phyloP scores from a whole-genome alignment of 2,797 vertebrate genomes.

The Enteromius radiatus region DNA sequence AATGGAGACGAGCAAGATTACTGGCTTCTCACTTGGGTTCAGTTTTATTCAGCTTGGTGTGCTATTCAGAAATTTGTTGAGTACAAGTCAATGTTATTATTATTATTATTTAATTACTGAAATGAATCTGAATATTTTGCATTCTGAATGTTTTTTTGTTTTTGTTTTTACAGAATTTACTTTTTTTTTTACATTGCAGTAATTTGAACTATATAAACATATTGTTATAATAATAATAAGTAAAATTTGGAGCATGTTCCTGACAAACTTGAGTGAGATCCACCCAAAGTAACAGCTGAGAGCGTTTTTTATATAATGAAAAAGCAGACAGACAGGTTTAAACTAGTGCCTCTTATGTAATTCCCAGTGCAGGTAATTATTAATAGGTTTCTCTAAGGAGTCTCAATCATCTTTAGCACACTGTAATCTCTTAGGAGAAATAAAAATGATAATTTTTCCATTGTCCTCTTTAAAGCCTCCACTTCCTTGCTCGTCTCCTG shows the following conservation, averaged over 20 bases:
- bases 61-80: not conserved
- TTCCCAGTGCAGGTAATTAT: conserved; percentile 48
- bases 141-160: too few species aligned
- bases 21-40: conserved; percentile 39
- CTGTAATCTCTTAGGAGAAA: conserved; percentile 41
- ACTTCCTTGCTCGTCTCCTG: conserved; percentile 11
- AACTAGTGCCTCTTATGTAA: conserved; percentile 33
- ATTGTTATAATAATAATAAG: not conserved
- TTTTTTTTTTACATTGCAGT: not conserved
- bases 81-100: not conserved
- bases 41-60: conserved; percentile 2
- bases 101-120: not conserved
- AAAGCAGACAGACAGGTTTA: not conserved
- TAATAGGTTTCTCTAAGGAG: conserved; percentile 76
- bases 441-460: conserved; percentile 29
- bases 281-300: not conserved
- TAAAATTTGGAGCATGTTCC: not conserved
- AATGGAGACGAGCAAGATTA: conserved; percentile 39
- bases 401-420: conserved; percentile 66
- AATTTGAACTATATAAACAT: not conserved
- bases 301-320: not conserved
- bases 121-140: not conserved
- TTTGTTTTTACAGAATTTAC: not conserved
- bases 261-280: not conserved
- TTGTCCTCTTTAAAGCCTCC: conserved; percentile 14